A percentile compares a stretch with the other conserved stretches of the same genome.
phyloP scores from a whole-genome alignment of 2,797 vertebrate genomes.

The Thalassophryne amazonica region DNA sequence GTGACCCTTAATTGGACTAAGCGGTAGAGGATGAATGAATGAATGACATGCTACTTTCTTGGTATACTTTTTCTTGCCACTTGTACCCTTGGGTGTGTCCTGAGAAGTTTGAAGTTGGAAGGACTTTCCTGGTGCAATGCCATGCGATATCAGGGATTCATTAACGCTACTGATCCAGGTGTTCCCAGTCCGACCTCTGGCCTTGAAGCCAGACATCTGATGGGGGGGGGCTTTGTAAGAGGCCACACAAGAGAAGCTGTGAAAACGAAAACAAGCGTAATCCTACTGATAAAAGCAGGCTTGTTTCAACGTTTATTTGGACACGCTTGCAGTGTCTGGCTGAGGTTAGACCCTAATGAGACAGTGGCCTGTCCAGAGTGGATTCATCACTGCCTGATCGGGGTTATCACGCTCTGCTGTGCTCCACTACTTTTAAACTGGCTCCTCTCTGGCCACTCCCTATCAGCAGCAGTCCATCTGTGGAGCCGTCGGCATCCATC shows the following conservation, averaged over 20 bases:
- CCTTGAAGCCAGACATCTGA: constrained; percentile 45
- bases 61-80: too few species aligned
- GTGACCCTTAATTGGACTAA: too few species aligned
- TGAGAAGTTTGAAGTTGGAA: too few species aligned
- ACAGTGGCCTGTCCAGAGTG: constrained; percentile 66
- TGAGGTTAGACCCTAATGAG: constrained; percentile 74
- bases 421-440: constrained; percentile 90
- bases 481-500: constrained; percentile 83
- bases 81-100: too few species aligned
- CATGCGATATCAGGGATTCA: too few species aligned
- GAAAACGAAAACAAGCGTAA: constrained; percentile 73
- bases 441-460: constrained; percentile 85
- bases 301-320: constrained; percentile 74
- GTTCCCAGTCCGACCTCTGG: too few species aligned
- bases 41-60: too few species aligned
- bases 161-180: too few species aligned
- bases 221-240: constrained; percentile 37
- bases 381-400: constrained; percentile 82
- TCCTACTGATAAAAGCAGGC: constrained; percentile 72
- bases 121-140: too few species aligned
- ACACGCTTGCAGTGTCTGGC: constrained; percentile 64
- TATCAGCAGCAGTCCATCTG: constrained; percentile 86
- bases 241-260: constrained; percentile 69
- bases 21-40: too few species aligned
- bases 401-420: constrained; percentile 85